These are phyloP conservation scores for Chondrilla cf. caribensis DNA, from an alignment of 37 sponge, comb jelly and placozoan genomes.

Conservation along the genomic window DNA sequence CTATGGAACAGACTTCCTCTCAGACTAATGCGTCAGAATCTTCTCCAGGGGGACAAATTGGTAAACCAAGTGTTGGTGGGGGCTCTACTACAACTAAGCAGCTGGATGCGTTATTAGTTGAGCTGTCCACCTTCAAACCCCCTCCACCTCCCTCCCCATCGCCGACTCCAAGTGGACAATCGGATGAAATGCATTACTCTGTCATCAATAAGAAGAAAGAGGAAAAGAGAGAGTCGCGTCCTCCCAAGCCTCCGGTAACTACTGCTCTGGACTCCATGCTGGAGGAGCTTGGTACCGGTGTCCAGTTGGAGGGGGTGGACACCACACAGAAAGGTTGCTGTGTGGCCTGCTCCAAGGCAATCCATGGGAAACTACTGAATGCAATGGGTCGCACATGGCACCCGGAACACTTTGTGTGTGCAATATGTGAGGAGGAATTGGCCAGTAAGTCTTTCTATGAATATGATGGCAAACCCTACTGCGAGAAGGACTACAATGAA, in stretches of 20 bases:
- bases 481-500: conserved; percentile 98
- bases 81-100: conserved; percentile 80
- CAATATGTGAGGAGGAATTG: conserved; percentile 77
- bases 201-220: not conserved
- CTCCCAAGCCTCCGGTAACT: conserved; percentile 32
- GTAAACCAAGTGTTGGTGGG: conserved; percentile 1
- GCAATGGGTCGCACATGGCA: conserved; percentile 93
- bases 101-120: conserved; percentile 88
- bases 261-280: conserved; percentile 80
- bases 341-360: conserved; percentile 93
- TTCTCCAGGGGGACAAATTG: not conserved
- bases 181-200: not conserved
- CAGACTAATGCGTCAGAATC: not conserved
- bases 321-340: conserved; percentile 74
- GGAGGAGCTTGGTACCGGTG: conserved; percentile 61
- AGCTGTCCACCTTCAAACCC: conserved; percentile 76
- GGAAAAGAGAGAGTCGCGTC: not conserved
- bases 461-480: conserved; percentile 83
- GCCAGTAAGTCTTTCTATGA: conserved; percentile 83
- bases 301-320: conserved; percentile 59
- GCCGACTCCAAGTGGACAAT: not conserved
- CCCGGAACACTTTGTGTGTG: conserved; percentile 94
- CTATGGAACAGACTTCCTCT: conserved; percentile 37
- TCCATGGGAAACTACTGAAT: conserved; percentile 81
- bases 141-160: not conserved